Base-by-base conservation (phyloP, 2,888 invertebrate genomes). In the Nomada hirtipes region DNA sequence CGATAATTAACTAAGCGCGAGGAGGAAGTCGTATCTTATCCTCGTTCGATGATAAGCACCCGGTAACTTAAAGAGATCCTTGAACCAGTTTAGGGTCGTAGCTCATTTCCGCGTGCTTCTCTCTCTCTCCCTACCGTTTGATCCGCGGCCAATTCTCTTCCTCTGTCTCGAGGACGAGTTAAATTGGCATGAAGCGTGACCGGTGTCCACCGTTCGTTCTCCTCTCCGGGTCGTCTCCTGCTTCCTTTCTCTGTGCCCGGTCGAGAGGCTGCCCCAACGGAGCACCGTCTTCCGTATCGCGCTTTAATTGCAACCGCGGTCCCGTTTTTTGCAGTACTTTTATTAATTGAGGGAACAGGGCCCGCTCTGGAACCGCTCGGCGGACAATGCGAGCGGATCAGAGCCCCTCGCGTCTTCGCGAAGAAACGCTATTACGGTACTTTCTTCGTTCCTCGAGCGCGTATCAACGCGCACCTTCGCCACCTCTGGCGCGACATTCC, bases 181-280 rank as follows among this genome's bases (percentile, higher is more conserved):
- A 91, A 92, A 92, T 92, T 91, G 91, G 91, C 91, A 92, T 91
- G 92, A 92, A 92, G 92, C 92, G 90, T 90, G 91, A 92, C 92
- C 89, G 84, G 88, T 91, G 92, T 92, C 92, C 90, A 90, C 88
- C 86, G 86, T 82, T 65, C 57, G 18, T 69, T 69, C 55, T 15
- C 47, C 47, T 59, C 61, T 47, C 47, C 47, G 20, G 68, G 52
- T 61, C 50, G 44, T 57, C 29, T 26, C 42, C 55, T 26, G 52
- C 60, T 26, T 63, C 77, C 57, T 20, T 65, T 64, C 42, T 26
- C 23, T 13, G 44, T 11, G 42, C 57, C 42, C 50, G 74, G 67
- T 79, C 71, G 52, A 65, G 69, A 55, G 60, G 75, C 53, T 57
- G 11, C 23, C 36, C 59, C 74, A 69, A 53, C 50, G 20, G 72